Evolutionary conservation across 2,888 invertebrate species (phyloP), one percentile per base, ranked within the genome.

Genomic region (Germaria angustata): DNA sequence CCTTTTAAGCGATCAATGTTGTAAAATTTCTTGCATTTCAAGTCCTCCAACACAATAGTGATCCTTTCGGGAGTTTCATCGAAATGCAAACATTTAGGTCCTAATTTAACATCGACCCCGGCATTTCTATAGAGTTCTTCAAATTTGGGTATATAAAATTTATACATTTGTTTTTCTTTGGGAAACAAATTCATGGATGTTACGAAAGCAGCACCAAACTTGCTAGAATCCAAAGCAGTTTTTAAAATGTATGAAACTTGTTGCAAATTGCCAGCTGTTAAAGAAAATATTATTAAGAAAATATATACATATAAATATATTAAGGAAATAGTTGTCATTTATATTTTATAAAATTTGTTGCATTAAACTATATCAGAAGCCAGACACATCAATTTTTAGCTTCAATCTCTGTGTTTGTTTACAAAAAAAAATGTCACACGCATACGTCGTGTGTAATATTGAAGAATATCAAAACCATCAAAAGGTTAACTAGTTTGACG

Each of bases 131-230:
- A 90, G 7, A 90, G 84, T 53, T 86, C 61, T 34, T 84, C 79
- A 34, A 88, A 89, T 36, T 86, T 85, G 1, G 87, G 87, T 39
- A 89, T 82, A 34, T 88, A 86, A 17, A 61, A 63, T 61, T 85
- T 61, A 63, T 90, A 90, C 87, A 89, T 88, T 34, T 86, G 66
- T 5, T 75, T 85, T 63, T 90, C 90, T 55, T 87, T 89, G 15
- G 89, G 89, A 53, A 90, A 90, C 0, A 90, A 39, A 13, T 86
- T 85, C 86, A 89, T 86, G 2, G 80, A 57, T 34, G 75, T 71
- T 0, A 89, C 66, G 1, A 87, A 7, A 8, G 34, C 72, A 1
- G 84, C 82, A 0, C 86, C 85, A 2, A 84, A 85, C 28, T 82
- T 84, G 8, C 66, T 71, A 0, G 71, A 44, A 7, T 87, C 86